These are phyloP conservation scores for Microtus richardsoni DNA, from an alignment of 2,113 vertebrate genomes.

Conservation along the genomic window DNA sequence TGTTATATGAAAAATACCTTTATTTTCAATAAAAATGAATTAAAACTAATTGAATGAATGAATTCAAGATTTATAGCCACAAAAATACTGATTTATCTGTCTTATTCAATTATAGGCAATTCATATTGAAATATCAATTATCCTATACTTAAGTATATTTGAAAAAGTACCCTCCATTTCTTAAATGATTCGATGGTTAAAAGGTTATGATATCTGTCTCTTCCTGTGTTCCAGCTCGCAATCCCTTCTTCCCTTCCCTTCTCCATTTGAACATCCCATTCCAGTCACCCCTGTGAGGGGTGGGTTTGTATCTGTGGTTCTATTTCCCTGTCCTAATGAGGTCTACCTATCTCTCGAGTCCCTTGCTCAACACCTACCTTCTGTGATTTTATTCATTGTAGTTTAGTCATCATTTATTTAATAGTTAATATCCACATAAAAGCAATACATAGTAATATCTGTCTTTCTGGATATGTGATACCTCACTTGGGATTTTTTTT, in stretches of 20 bases:
- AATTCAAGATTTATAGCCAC: neutral
- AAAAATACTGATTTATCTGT: neutral
- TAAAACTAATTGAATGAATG: neutral
- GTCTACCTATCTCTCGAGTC: neutral
- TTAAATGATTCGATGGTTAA: conserved; percentile 13
- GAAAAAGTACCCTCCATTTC: neutral
- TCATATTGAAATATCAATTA: conserved; percentile 21
- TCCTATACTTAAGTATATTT: neutral
- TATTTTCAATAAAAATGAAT: neutral
- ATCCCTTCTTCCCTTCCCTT: neutral
- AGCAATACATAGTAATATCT: neutral
- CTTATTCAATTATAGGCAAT: conserved; percentile 3
- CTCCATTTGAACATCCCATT: neutral
- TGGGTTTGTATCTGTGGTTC: neutral
- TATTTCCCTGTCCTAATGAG: neutral
- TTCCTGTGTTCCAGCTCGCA: neutral
- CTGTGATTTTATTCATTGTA: neutral
- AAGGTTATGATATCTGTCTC: neutral
- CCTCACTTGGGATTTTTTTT: neutral
- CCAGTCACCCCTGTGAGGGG: no score
- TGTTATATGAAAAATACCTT: neutral
- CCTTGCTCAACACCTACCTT: neutral
- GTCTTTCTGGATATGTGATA: neutral
- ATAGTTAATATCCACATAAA: neutral
- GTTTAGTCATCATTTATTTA: neutral